phyloP scores from a whole-genome alignment of 2,888 invertebrate species.

The Mythimna albipuncta region DNA sequence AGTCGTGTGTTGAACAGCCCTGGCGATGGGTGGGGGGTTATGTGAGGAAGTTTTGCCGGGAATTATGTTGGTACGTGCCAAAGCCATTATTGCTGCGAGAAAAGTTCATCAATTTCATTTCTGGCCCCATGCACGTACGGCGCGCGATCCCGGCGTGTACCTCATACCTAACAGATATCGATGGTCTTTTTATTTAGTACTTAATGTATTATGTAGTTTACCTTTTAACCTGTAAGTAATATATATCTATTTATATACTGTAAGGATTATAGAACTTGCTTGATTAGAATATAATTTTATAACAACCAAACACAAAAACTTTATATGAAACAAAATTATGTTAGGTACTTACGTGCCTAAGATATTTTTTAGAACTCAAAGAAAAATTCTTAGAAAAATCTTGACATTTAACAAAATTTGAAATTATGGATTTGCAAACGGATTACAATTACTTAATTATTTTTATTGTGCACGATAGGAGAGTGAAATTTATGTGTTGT shows the following conservation, averaged over 20 bases:
- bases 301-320: no score
- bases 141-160: slow-evolving; percentile 48
- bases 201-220: slow-evolving; percentile 28
- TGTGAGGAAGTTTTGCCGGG: slow-evolving; percentile 89
- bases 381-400: not conserved
- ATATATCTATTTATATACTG: not conserved
- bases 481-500: slow-evolving; percentile 55
- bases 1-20: slow-evolving; percentile 74
- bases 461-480: slow-evolving; percentile 33
- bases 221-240: not conserved
- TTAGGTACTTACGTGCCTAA: not conserved
- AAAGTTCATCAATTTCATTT: slow-evolving; percentile 91
- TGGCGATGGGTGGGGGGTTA: slow-evolving; percentile 75
- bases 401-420: slow-evolving; percentile 11
- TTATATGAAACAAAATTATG: not conserved
- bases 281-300: no score
- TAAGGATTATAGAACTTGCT: not conserved
- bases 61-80: slow-evolving; percentile 91
- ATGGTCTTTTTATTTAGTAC: slow-evolving; percentile 47
- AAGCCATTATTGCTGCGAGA: slow-evolving; percentile 91
- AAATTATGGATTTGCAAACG: not conserved
- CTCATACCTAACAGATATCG: slow-evolving; percentile 58
- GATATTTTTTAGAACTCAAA: not conserved
- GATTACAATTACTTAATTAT: slow-evolving; percentile 10
- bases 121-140: slow-evolving; percentile 75